phyloP scores from a whole-genome alignment of 2,888 invertebrate species.

The Lobophora halterata region DNA sequence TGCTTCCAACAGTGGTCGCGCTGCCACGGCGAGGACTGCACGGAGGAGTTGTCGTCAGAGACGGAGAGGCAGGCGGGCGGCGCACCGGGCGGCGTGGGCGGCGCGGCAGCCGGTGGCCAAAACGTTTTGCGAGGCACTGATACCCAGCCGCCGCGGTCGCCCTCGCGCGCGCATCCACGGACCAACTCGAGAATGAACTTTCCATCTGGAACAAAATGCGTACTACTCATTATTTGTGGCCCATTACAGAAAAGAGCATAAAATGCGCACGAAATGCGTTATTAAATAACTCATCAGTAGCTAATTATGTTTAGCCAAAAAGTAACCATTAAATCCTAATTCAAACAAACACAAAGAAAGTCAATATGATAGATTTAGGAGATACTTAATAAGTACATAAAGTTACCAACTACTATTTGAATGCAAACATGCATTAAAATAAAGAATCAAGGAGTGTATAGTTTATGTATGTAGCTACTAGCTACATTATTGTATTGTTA shows the following conservation, averaged over 20 bases:
- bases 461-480: too few species aligned
- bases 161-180: constrained; percentile 77
- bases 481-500: constrained; percentile 15
- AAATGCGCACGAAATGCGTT: too few species aligned
- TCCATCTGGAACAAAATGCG: constrained; percentile 87
- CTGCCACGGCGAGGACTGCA: constrained; percentile 95
- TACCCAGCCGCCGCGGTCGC: constrained; percentile 90
- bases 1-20: constrained; percentile 95
- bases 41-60: constrained; percentile 94
- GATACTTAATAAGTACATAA: too few species aligned
- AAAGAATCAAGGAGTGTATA: too few species aligned
- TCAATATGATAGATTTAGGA: too few species aligned
- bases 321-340: too few species aligned
- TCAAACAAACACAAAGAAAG: too few species aligned
- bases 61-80: constrained; percentile 89
- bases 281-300: too few species aligned
- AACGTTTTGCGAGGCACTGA: constrained; percentile 94
- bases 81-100: constrained; percentile 73
- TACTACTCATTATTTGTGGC: background rate
- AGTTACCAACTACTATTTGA: too few species aligned
- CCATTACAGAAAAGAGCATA: background rate
- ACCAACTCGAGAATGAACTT: constrained; percentile 94
- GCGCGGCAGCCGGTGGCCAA: constrained; percentile 89
- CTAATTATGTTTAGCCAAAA: too few species aligned
- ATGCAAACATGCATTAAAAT: too few species aligned